A percentile compares a stretch with the other conserved stretches of the same genome.
Conservation (phyloP, 2,113 vertebrate genomes). For the Macrotis lagotis region DNA sequence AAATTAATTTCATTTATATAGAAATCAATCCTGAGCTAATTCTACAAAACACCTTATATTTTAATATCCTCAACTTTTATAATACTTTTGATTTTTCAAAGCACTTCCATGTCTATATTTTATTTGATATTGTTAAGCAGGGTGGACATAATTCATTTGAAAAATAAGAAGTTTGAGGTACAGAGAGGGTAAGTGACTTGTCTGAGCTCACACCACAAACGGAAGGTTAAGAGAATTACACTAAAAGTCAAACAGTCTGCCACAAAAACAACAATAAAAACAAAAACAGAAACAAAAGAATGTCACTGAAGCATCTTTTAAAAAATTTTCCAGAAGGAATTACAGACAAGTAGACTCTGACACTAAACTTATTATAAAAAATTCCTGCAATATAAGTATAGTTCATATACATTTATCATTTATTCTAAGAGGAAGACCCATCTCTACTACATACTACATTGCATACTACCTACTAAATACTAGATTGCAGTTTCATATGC, state of each 20-base stretch:
- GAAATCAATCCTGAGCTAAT: conserved; percentile 40
- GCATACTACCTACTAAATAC: too few species aligned
- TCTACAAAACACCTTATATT: background rate
- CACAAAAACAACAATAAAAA: background rate
- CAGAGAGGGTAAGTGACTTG: background rate
- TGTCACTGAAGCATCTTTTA: background rate
- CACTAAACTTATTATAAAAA: background rate
- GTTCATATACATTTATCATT: background rate
- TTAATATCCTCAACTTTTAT: conserved; percentile 6
- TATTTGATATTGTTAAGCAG: conserved; percentile 24
- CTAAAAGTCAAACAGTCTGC: background rate
- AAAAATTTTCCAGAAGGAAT: background rate
- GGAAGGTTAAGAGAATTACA: conserved; percentile 17
- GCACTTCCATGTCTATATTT: conserved; percentile 20
- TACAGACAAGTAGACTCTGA: background rate
- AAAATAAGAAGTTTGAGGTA: conserved; percentile 19
- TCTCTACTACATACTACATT: too few species aligned
- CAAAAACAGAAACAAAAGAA: background rate
- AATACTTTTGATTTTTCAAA: conserved; percentile 21
- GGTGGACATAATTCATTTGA: background rate
- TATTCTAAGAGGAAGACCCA: background rate
- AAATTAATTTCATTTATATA: conserved; percentile 24
- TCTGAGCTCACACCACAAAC: background rate
- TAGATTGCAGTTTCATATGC: background rate
- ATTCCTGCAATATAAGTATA: background rate